These are phyloP conservation scores for Psix sp. DNA, from an alignment of 1,140 invertebrate species.

Conservation along the genomic window DNA sequence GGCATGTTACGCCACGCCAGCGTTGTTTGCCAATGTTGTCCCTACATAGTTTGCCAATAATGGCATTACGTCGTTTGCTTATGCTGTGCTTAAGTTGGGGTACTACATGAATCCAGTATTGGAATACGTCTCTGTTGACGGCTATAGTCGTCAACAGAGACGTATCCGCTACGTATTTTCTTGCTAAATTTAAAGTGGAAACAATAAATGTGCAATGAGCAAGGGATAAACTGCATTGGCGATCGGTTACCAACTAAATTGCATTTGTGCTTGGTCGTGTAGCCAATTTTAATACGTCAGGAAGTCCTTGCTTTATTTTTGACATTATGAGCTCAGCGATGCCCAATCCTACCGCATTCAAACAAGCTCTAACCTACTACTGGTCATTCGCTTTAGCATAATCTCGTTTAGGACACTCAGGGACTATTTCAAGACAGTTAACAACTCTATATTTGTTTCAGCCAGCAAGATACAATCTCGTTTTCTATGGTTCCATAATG, in stretches of 20 bases:
- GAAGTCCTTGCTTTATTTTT: slow-evolving; percentile 3
- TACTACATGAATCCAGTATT: too few species aligned
- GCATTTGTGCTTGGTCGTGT: slow-evolving; percentile 16
- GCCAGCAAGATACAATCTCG: background rate
- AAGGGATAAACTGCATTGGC: slow-evolving; percentile 27
- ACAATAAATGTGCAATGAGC: slow-evolving; percentile 29
- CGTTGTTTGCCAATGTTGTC: too few species aligned
- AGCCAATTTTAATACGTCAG: background rate
- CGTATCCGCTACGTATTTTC: slow-evolving; percentile 24
- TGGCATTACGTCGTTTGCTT: too few species aligned
- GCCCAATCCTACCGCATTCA: slow-evolving; percentile 33
- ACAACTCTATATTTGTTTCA: slow-evolving; percentile 1
- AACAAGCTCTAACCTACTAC: slow-evolving; percentile 22
- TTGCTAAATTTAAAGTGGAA: slow-evolving; percentile 25
- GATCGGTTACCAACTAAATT: slow-evolving; percentile 22
- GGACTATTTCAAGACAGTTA: slow-evolving; percentile 1
- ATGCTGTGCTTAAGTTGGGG: too few species aligned
- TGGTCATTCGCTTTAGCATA: background rate
- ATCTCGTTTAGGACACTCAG: slow-evolving; percentile 2
- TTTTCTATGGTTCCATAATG: slow-evolving; percentile 3
- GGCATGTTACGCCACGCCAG: too few species aligned
- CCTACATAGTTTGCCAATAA: too few species aligned
- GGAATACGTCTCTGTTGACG: too few species aligned
- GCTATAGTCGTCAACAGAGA: slow-evolving; percentile 24
- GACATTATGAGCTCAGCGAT: slow-evolving; percentile 27